A percentile compares a stretch with the other conserved stretches of the same genome.
Evolutionary conservation across 1,140 invertebrate genomes (phyloP).

Genomic region (Hypothenemus hampei): DNA sequence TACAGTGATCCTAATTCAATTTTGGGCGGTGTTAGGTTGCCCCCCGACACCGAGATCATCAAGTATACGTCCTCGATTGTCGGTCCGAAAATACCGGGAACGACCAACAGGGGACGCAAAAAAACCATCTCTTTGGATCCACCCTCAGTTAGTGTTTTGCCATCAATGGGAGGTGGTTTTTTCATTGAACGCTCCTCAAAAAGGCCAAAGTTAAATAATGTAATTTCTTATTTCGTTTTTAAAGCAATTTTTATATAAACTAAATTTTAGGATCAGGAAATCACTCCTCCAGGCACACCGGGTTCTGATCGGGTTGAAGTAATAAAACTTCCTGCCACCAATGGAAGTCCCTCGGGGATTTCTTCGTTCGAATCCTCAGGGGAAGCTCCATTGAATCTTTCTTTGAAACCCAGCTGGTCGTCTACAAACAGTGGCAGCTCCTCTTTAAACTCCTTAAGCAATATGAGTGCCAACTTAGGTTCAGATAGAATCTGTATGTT

Average conservation of each 20-base stretch:
- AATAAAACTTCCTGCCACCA: conserved; percentile 64
- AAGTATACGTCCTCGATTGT: conserved; percentile 81
- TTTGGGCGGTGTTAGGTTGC: conserved; percentile 71
- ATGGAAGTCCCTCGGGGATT: conserved; percentile 43
- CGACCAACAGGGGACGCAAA: conserved; percentile 75
- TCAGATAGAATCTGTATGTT: conserved; percentile 51
- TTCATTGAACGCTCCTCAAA: conserved; percentile 51
- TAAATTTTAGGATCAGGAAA: conserved; percentile 29
- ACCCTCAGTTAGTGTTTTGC: conserved; percentile 65
- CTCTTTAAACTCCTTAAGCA: conserved; percentile 54
- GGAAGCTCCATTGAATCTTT: conserved; percentile 76
- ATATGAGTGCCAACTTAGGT: conserved; percentile 48
- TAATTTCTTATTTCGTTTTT: neutral
- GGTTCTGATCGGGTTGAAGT: conserved; percentile 65
- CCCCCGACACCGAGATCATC: conserved; percentile 85
- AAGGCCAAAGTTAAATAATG: conserved; percentile 45
- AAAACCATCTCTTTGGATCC: conserved; percentile 82
- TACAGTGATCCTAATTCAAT: conserved; percentile 71
- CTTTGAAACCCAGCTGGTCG: conserved; percentile 62
- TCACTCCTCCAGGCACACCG: conserved; percentile 31
- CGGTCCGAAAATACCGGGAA: conserved; percentile 74
- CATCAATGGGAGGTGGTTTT: conserved; percentile 43
- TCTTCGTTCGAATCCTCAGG: conserved; percentile 46
- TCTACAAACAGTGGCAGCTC: conserved; percentile 47
- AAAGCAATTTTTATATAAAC: neutral